These are phyloP conservation scores for Orchestes rusci DNA, from an alignment of 2,888 invertebrate genomes.

Conservation along the genomic window DNA sequence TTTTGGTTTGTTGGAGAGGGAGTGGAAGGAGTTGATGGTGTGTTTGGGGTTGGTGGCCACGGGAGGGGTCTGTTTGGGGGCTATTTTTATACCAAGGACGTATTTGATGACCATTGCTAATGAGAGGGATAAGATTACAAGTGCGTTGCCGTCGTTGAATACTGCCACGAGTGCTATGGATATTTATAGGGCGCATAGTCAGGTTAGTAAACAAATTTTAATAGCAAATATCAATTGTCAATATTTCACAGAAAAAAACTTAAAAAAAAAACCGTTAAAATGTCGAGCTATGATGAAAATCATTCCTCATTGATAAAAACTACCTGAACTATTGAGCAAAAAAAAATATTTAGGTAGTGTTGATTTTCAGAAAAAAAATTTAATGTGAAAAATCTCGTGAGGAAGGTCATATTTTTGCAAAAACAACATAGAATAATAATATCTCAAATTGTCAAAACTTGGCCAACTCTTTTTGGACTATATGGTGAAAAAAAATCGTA, in stretches of 20 bases:
- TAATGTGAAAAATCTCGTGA: too few relatives aligned
- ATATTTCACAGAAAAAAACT: background rate
- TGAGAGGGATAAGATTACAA: constrained; percentile 53
- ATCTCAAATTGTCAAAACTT: too few relatives aligned
- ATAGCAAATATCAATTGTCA: too few relatives aligned
- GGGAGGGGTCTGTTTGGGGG: constrained; percentile 54
- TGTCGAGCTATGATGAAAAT: background rate
- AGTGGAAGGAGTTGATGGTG: constrained; percentile 53
- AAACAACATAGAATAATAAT: too few relatives aligned
- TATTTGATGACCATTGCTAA: constrained; percentile 60
- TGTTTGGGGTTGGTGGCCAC: constrained; percentile 56
- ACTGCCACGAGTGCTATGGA: constrained; percentile 44
- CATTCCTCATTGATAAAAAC: too few relatives aligned
- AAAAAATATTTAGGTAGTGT: too few relatives aligned
- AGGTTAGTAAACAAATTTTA: too few relatives aligned
- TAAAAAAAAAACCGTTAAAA: background rate
- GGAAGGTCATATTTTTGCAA: too few relatives aligned
- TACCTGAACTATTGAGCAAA: too few relatives aligned
- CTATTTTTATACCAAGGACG: constrained; percentile 61
- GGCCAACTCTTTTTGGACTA: too few relatives aligned
- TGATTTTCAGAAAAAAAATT: too few relatives aligned
- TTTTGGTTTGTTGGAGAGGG: constrained; percentile 47
- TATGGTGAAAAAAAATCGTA: too few relatives aligned
- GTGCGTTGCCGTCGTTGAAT: constrained; percentile 47
- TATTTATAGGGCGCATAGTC: constrained; percentile 41